Evolutionary conservation across 2,113 vertebrate species (phyloP), one percentile per base, ranked within the genome.

Genomic region (Vulpes vulpes): DNA sequence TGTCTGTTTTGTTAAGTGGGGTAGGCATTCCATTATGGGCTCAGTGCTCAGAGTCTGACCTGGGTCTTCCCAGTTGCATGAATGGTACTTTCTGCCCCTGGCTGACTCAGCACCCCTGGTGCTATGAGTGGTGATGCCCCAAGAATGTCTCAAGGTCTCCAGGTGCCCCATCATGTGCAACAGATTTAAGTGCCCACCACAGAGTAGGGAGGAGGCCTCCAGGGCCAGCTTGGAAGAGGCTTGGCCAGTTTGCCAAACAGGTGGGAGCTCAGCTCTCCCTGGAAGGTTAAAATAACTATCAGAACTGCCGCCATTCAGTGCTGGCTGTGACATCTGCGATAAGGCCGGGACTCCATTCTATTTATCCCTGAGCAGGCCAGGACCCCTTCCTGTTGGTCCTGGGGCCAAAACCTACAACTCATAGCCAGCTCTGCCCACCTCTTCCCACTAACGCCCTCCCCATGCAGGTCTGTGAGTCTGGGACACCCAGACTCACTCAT

Each of bases 211-310:
- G 8, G 57, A 89, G 5, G 5, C 53, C 19, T 17, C 4, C 22
- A 25, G 27, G 9, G 0, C 27, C 17, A 25, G 12, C 0, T 3
- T 4, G 11, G 23, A 51, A 30, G 17, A 78, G 8, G 27, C 17
- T 3, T 17, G 11, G 32, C 55, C 30, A 4, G 2, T 91, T 57
- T 60, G 3, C 22, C 27, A 32, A 30, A 49, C 15, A 62, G 32
- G 14, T 43, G 12, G 19, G 59, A 27, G 65, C 23, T 57, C 43
- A 60, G 23, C 51, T 53, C 30, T 57, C 55, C 62, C 55, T 16
- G 6, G 30, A 35, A 57, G 10, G 51, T 35, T 51, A n/a, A 81
- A 81, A 6, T 9, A 7, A 43, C 43, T 43, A 8, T 10, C 57
- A 81, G 62, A 82, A 38, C 7, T 15, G 27, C 53, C 53, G 35